Conservation (phyloP, 2,888 invertebrate genomes). For the Germaria angustata region DNA sequence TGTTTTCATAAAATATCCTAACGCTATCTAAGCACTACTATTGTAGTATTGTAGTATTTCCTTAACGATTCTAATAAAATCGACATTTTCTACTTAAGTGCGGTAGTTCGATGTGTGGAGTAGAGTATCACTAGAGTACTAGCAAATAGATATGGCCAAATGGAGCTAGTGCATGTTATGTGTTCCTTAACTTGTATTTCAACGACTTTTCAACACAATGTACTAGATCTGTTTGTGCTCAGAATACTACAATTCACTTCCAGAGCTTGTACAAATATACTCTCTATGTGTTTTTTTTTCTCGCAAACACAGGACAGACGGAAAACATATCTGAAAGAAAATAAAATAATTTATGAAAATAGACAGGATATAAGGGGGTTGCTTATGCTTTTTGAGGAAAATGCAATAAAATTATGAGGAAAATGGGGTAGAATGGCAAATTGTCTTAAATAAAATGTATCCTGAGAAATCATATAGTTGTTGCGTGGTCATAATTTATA, state of each 20-base stretch:
- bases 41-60: slow-evolving; percentile 17
- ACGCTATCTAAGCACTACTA: neutral
- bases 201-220: slow-evolving; percentile 26
- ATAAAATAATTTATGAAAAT: no score
- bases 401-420: neutral
- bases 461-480: no score
- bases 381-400: neutral
- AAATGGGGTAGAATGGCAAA: neutral
- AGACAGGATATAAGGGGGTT: neutral
- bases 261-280: slow-evolving; percentile 3
- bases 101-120: neutral
- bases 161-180: neutral
- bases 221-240: slow-evolving; percentile 30
- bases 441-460: no score
- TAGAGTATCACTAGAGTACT: slow-evolving; percentile 7
- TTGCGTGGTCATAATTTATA: no score
- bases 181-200: neutral
- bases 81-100: slow-evolving; percentile 44
- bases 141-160: neutral
- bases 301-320: neutral
- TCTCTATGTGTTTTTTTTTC: neutral
- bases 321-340: neutral
- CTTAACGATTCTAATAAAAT: slow-evolving; percentile 48
- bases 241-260: slow-evolving; percentile 26
- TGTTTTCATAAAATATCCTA: neutral